These are phyloP conservation scores for Actias luna DNA, from an alignment of 2,888 invertebrate genomes.

Conservation along the genomic window DNA sequence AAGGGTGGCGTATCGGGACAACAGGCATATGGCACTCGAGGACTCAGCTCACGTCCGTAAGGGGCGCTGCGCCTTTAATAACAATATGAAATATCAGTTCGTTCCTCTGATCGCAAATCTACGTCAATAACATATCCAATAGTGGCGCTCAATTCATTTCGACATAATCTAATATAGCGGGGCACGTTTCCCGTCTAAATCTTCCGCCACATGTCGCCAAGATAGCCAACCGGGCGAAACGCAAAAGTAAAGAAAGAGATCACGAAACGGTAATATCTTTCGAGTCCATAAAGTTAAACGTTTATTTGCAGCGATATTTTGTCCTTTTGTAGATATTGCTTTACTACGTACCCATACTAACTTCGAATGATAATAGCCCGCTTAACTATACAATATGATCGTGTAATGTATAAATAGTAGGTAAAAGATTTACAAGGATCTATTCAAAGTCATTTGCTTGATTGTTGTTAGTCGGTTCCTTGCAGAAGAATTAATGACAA, in stretches of 20 bases:
- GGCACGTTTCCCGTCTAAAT: constrained; percentile 81
- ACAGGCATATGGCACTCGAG: constrained; percentile 57
- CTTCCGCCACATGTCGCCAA: constrained; percentile 82
- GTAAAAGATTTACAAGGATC: neutral
- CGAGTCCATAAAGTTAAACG: constrained; percentile 81
- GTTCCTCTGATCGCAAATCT: constrained; percentile 82
- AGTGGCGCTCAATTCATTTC: constrained; percentile 81
- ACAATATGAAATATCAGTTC: constrained; percentile 82
- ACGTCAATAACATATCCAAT: constrained; percentile 82
- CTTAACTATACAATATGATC: neutral
- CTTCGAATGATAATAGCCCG: neutral
- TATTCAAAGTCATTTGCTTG: neutral
- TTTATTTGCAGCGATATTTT: constrained; percentile 81
- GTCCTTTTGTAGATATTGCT: constrained; percentile 79
- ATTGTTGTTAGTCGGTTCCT: neutral
- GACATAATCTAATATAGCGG: constrained; percentile 80
- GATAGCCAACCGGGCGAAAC: constrained; percentile 77
- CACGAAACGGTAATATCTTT: constrained; percentile 82
- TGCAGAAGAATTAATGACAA: neutral
- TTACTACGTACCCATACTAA: constrained; percentile 57
- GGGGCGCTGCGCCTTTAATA: constrained; percentile 74
- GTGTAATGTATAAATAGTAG: neutral
- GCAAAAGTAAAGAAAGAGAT: constrained; percentile 79
- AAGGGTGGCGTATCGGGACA: constrained; percentile 69
- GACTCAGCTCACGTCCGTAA: constrained; percentile 69